Conservation (phyloP, 2,113 vertebrate species). For the Gymnogyps californianus region DNA sequence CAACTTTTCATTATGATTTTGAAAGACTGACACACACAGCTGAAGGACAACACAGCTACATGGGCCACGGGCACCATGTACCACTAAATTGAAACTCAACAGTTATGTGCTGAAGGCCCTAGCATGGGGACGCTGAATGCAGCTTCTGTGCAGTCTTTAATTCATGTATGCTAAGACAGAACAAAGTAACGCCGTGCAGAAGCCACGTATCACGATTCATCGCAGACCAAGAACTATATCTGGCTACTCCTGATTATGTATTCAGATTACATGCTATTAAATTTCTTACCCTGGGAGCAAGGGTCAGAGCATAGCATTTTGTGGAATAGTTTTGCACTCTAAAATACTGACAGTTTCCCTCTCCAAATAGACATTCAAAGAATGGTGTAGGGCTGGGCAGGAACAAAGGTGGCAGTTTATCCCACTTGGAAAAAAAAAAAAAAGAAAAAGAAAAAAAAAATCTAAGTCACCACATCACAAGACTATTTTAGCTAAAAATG, state of each 20-base stretch:
- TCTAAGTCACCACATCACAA: conserved; percentile 78
- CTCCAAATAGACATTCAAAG: conserved; percentile 59
- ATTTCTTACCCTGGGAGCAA: conserved; percentile 10
- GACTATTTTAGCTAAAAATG: conserved; percentile 76
- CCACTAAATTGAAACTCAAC: background rate
- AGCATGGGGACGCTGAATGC: background rate
- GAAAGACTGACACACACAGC: background rate
- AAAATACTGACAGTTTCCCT: conserved; percentile 51
- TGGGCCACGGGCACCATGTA: background rate
- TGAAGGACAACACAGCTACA: conserved; percentile 8
- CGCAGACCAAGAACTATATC: conserved; percentile 10
- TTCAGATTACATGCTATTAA: background rate
- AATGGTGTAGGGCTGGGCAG: conserved; percentile 57
- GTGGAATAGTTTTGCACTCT: background rate
- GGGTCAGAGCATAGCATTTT: background rate
- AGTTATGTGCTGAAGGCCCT: background rate
- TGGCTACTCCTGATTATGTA: conserved; percentile 13
- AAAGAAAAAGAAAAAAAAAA: background rate
- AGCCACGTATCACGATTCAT: background rate
- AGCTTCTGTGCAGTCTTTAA: conserved; percentile 23
- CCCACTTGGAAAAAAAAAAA: conserved; percentile 51
- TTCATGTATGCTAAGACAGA: conserved; percentile 11
- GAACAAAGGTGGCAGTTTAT: conserved; percentile 71
- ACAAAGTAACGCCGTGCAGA: background rate
- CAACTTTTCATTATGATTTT: background rate